Evolutionary conservation across 1,140 invertebrate species (phyloP), one percentile per base, ranked within the genome.

Genomic region (Rhopalosiphum maidis): DNA sequence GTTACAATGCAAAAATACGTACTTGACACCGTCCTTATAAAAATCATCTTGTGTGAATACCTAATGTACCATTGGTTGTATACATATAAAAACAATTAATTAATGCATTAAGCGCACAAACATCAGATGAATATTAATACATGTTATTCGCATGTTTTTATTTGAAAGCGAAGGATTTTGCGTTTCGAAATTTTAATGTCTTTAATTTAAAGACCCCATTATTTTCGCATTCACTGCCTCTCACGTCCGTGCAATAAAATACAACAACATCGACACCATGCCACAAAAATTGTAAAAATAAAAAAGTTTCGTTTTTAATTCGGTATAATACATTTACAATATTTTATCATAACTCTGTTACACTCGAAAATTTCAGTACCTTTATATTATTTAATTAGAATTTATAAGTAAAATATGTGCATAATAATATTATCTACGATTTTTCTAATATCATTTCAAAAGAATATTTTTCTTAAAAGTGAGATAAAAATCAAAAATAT

Each of bases 161-260:
- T 91, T 91, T 77, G 6, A 77, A 91, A 77, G 41, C 60, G 90
- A 91, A 91, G 90, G 90, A 91, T 91, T 91, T 91, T 91, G 68
- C 8, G 41, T 77, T 91, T 91, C 60, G 90, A 91, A 91, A 91
- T 68, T 60, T 21, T 55, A 90, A 60, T 43, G 54, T 22, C 23
- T 37, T 90, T 68, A 55, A 30, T 30, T 55, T 68, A 88, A 88
- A 48, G 23, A 43, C 48, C 18, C 89, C 7, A 43, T 60, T 68
- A 77, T 68, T 91, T 77, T 77, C 30, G 55, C 90, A 91, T 77
- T 91, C 41, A 43, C 43, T 46, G 37, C 82, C 37, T 22, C 8
- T 22, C 90, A 77, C 41, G 90, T 77, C 90, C 25, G 15, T n/a
- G 41, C 60, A 46, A 91, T 91, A 77, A 91, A 91, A 25, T 37